Evolutionary conservation across 2,888 invertebrate genomes (phyloP), one percentile per base, ranked within the genome.

Genomic region (Dryadula phaetusa): DNA sequence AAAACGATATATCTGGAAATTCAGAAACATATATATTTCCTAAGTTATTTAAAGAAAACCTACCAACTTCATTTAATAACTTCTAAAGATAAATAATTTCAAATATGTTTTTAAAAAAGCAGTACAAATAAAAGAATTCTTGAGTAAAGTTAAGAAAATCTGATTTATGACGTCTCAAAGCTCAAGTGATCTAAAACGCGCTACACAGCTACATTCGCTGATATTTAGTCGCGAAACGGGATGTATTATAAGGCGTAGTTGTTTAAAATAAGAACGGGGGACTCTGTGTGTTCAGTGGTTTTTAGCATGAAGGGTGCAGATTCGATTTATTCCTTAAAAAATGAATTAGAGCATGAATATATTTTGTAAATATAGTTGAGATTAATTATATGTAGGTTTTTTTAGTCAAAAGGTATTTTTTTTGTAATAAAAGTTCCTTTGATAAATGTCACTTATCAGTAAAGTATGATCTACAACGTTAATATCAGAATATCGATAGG

Each of bases 201-300:
- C 70, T 86, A 81, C 70, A 79, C 69, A 83, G 88, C 87, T 87
- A 91, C 91, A 90, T 88, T 91, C 90, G 90, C 92, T 90, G 92
- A 92, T 92, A 92, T 92, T 92, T 92, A 92, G 91, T 92, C 91
- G 90, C 91, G 90, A 90, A 90, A 90, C 92, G 90, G 91, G 92
- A 92, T 91, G 90, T 92, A 92, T 92, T 92, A 92, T 92, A 90
- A 88, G 87, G 85, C 88, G 91, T 91, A 92, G 92, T 92, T 92
- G 91, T 92, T 92, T 92, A 91, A 92, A 92, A 89, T 91, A 90
- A 91, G 90, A 90, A 85, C 86, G 88, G 81, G 82, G 84, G 77
- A 73, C 72, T 76, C 74, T 75, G 72, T 72, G 66, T 78, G 85
- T 68, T 73, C 70, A 73, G 76, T 68, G 70, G 76, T 70, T 69